Evolutionary conservation across 2,888 invertebrate genomes (phyloP).

Genomic region (Cephonodes hylas): DNA sequence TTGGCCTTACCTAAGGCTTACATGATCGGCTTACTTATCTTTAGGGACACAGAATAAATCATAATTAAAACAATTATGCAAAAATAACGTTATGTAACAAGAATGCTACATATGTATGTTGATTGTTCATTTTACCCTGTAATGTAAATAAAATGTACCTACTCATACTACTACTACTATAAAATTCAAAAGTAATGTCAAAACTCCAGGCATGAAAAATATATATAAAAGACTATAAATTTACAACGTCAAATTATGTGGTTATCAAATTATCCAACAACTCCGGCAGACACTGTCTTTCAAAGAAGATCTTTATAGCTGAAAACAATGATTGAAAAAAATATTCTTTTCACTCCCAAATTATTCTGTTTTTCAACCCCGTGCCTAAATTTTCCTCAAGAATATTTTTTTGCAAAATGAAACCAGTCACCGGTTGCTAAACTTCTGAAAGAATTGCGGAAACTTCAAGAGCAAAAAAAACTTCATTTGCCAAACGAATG

Average conservation of each 20-base stretch:
- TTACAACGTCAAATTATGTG: background rate
- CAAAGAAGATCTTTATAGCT: background rate
- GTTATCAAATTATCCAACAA: background rate
- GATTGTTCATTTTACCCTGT: too few species aligned
- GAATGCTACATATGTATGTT: too few species aligned
- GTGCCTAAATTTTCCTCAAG: background rate
- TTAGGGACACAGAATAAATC: too few species aligned
- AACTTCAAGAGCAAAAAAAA: conserved; percentile 10
- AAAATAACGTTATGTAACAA: too few species aligned
- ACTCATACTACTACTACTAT: too few species aligned
- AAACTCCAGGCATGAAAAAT: too few species aligned
- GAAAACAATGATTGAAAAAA: background rate
- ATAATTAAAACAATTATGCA: too few species aligned
- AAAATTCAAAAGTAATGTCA: too few species aligned
- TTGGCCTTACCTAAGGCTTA: too few species aligned
- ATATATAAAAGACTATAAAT: too few species aligned
- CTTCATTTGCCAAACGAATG: conserved; percentile 22
- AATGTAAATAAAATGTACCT: too few species aligned
- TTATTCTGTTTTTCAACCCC: background rate
- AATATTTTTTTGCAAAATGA: background rate
- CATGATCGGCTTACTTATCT: too few species aligned
- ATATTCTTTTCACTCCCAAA: background rate
- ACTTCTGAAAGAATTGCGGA: conserved; percentile 12
- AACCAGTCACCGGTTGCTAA: conserved; percentile 5
- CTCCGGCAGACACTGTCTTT: background rate